phyloP scores from a whole-genome alignment of 30 jellyfish, hydroid and myxozoan species.

The Phacellophora camtschatica region DNA sequence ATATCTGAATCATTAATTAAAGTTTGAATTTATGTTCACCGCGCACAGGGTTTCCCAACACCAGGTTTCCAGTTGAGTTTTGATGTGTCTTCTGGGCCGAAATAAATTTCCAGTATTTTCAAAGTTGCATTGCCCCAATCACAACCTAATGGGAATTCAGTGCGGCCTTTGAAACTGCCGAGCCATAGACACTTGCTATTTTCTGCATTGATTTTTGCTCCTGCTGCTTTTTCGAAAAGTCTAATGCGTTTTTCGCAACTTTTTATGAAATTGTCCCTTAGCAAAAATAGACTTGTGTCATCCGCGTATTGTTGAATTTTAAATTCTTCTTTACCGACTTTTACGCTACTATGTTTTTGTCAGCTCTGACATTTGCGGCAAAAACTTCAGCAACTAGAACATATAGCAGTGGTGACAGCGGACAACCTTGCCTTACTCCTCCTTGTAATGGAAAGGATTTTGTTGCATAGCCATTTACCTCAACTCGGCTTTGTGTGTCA shows the following conservation, averaged over 20 bases:
- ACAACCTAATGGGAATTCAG: constrained; percentile 14
- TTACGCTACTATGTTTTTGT: background rate
- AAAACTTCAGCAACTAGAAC: constrained; percentile 7
- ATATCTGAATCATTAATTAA: too few relatives aligned
- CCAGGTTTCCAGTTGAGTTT: constrained; percentile 8
- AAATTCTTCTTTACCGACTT: background rate
- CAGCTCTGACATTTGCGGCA: background rate
- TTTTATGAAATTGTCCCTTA: background rate
- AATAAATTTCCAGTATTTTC: constrained; percentile 5
- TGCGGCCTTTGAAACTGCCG: constrained; percentile 30
- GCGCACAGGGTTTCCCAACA: too few relatives aligned
- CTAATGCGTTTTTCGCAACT: background rate
- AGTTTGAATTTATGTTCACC: too few relatives aligned
- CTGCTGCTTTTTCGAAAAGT: constrained; percentile 29
- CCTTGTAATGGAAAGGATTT: background rate
- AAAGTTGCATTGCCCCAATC: constrained; percentile 1
- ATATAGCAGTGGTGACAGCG: constrained; percentile 31
- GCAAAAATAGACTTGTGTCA: constrained; percentile 9
- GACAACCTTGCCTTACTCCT: constrained; percentile 53
- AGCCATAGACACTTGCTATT: constrained; percentile 44
- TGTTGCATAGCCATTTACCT: constrained; percentile 12
- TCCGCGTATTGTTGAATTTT: constrained; percentile 16
- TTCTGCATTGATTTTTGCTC: constrained; percentile 25
- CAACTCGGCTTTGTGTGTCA: background rate
- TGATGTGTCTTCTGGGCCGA: background rate